Evolutionary conservation across 2,888 invertebrate species (phyloP).

Genomic region (Odontocerum albicorne): DNA sequence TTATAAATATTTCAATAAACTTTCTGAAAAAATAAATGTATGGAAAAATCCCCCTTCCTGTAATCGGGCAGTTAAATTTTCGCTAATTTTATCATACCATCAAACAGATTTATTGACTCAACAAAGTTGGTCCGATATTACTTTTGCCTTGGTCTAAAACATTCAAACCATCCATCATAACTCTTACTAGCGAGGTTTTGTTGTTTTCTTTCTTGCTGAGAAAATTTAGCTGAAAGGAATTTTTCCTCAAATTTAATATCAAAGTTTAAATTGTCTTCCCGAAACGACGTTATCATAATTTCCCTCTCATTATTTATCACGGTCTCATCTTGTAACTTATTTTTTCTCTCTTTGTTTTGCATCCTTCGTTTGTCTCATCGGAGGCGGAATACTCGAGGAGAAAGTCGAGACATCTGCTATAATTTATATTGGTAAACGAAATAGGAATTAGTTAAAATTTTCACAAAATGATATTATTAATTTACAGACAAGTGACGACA

Average conservation of each 20-base stretch:
- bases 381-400: background rate
- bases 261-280: conserved; percentile 15
- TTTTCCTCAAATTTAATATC: conserved; percentile 15
- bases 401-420: background rate
- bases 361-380: conserved; percentile 2
- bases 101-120: too few species aligned
- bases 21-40: too few species aligned
- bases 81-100: too few species aligned
- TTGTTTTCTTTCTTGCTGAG: background rate
- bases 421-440: conserved; percentile 3
- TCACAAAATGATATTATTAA: too few species aligned
- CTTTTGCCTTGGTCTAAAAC: background rate
- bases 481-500: too few species aligned
- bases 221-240: background rate
- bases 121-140: too few species aligned
- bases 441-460: too few species aligned
- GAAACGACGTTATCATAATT: conserved; percentile 13
- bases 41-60: too few species aligned
- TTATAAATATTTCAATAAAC: too few species aligned
- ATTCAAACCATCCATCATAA: conserved; percentile 4
- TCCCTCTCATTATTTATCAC: conserved; percentile 13
- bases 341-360: conserved; percentile 7
- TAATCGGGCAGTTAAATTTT: too few species aligned
- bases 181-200: background rate
- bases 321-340: conserved; percentile 3